A percentile compares a stretch with the other conserved stretches of the same genome.
Evolutionary conservation across 2,797 vertebrate genomes (phyloP).

Genomic region (Rhincodon typus): DNA sequence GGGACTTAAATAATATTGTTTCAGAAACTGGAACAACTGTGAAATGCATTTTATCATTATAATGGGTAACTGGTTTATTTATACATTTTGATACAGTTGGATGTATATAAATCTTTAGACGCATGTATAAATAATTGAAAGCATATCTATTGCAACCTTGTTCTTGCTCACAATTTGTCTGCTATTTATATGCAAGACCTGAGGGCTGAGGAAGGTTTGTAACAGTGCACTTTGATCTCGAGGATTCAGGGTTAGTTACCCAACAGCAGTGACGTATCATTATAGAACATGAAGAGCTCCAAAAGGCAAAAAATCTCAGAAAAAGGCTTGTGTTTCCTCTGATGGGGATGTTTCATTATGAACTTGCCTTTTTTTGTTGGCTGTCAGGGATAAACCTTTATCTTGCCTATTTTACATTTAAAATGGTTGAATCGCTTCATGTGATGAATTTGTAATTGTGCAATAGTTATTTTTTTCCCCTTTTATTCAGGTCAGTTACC

Average conservation of each 20-base stretch:
- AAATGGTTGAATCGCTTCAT: not conserved
- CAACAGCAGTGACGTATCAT: not conserved
- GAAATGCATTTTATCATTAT: not conserved
- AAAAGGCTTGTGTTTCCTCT: not conserved
- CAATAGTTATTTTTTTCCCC: not conserved
- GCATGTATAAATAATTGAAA: not conserved
- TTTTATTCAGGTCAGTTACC: not conserved
- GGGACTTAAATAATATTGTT: not conserved
- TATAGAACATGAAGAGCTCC: not conserved
- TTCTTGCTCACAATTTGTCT: not conserved
- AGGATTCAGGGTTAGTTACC: not conserved
- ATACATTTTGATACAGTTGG: not conserved
- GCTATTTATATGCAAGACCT: not conserved
- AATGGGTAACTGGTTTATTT: not conserved
- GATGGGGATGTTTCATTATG: not conserved
- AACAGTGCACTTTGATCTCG: not conserved
- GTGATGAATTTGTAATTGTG: not conserved
- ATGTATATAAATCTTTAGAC: not conserved
- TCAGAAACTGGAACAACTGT: not conserved
- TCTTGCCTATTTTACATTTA: not conserved
- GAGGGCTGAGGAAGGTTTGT: not conserved
- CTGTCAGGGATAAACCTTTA: not conserved
- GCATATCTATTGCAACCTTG: not conserved
- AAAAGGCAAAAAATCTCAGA: not conserved
- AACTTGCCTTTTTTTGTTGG: not conserved